Evolutionary conservation across 2,113 vertebrate genomes (phyloP), one percentile per base, ranked within the genome.

Genomic region (Hipposideros armiger): DNA sequence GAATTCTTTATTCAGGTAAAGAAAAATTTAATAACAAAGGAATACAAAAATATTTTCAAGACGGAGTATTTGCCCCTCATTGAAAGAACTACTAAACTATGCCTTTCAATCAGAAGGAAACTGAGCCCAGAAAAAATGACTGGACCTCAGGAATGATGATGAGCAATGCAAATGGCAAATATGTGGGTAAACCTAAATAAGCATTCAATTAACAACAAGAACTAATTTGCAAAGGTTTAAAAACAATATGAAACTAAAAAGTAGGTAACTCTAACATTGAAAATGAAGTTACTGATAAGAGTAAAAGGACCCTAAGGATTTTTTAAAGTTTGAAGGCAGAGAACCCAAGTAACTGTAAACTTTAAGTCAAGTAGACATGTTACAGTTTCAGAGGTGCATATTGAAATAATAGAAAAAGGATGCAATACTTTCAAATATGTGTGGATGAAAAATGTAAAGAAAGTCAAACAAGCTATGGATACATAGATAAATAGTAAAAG

Each of bases 21-120:
- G 2, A 90, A 67, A 3, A 13, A 95, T 16, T 67, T 88, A 94
- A 88, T 52, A 93, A 72, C 42, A 40, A 95, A 93, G 26, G 30
- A 2, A 86, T 69, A 89, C 72, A 74, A 52, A 58, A 84, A 76
- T 2, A 91, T 28, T 95, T 83, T 30, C 32, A 87, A 94, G 42
- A 62, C 45, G 87, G 52, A 62, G 17, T 70, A 88, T 19, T 40
- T 78, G 36, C 28, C 47, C 47, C 16, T 90, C n/a, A 72, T 14
- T 83, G n/a, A 47, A 92, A 92, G 14, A 90, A 78, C 4, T 74
- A 42, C 11, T 30, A 78, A 82, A 82, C 40, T 24, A 84, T 78
- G 20, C 26, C 72, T 85, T 93, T 89, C 56, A 89, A n/a, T 50
- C 69, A 78, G 11, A 94, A 88, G 52, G 24, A 96, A 86, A 90